Conservation (phyloP, 2,888 invertebrate species). For the Leptogaster cylindrica region DNA sequence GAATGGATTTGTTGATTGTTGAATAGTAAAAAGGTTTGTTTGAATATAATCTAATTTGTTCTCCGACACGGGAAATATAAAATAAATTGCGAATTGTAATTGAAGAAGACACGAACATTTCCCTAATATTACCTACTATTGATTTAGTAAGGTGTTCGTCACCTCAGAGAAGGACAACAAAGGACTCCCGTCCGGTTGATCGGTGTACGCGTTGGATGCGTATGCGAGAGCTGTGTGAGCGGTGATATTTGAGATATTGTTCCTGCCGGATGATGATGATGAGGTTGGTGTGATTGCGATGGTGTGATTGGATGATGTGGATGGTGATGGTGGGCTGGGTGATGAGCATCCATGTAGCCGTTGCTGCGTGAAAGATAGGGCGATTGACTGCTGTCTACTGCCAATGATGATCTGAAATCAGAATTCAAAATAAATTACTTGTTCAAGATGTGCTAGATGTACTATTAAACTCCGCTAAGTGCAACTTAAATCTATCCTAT, state of each 20-base stretch:
- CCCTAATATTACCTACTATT: too few species aligned
- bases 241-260: conserved; percentile 62
- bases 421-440: not conserved
- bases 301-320: conserved; percentile 56
- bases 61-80: too few species aligned
- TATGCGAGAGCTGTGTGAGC: conserved; percentile 62
- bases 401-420: conserved; percentile 46
- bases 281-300: conserved; percentile 45
- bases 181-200: conserved; percentile 71
- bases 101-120: too few species aligned
- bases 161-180: conserved; percentile 79
- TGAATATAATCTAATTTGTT: too few species aligned
- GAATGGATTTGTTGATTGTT: too few species aligned
- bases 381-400: conserved; percentile 46
- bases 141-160: conserved; percentile 76
- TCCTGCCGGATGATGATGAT: conserved; percentile 56
- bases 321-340: conserved; percentile 55
- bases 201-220: conserved; percentile 64
- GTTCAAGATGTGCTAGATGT: not conserved
- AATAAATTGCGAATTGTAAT: too few species aligned
- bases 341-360: conserved; percentile 56
- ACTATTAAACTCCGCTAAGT: not conserved
- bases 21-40: too few species aligned
- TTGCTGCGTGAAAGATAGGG: conserved; percentile 50
- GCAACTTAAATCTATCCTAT: too few species aligned